Base-by-base conservation (phyloP, 2,888 invertebrate species). In the Drosophila siamana region DNA sequence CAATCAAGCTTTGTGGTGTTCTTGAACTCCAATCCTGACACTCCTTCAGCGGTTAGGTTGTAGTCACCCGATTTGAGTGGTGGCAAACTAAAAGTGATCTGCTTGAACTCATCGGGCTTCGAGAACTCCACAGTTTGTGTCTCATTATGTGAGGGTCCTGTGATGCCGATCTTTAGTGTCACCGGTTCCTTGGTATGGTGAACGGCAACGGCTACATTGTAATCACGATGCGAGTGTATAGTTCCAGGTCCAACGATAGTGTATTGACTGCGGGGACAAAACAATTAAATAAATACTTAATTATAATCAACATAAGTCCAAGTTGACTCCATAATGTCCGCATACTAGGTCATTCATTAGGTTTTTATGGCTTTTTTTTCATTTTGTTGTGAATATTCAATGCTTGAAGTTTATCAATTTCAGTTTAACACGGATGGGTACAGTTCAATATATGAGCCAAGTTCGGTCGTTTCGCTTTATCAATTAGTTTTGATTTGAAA, bases 181-280 rank as follows among this genome's bases (percentile, higher is more conserved):
- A 82, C 82, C 1, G 91, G 85, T 38, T 87, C 62, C 13, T 71
- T 69, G 24, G 83, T 79, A 33, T 91, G 90, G 75, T 94, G 93
- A 22, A 94, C 93, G 44, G 94, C 94, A 38, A 97, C 94, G 4
- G 96, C 95, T 51, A 96, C 96, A 89, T 96, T 96, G 92, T 96
- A 98, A 77, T 96, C 95, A 57, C 95, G 95, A 93, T 96, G 95
- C 13, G 98, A 97, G 71, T 98, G 94, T 44, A 98, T 93, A 15
- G 95, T 94, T 84, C 95, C 94, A 2, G 97, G 96, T 4, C 96
- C 97, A 86, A 97, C 94, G 78, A 97, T 94, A 71, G 97, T 95
- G 92, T 97, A 96, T 68, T 90, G 11, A 2, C 85, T 85, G 51
- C 2, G n/a, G 38, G 38, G 15, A 1, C 5, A 50, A 64, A 28